phyloP scores from a whole-genome alignment of 1,140 invertebrate species.

The Aphidius gifuensis region DNA sequence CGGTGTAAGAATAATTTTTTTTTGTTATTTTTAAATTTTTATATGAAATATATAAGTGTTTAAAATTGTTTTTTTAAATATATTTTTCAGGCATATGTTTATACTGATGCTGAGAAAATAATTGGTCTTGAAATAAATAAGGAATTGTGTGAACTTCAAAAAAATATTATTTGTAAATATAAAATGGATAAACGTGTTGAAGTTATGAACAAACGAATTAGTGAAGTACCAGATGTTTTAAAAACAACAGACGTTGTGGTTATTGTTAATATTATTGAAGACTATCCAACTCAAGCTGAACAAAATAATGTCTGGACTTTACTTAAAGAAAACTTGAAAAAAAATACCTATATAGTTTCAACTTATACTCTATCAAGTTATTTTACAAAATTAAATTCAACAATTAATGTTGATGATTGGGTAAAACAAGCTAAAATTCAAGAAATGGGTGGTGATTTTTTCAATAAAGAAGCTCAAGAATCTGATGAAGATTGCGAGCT shows the following conservation, averaged over 20 bases:
- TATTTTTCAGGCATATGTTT: slow-evolving; percentile 61
- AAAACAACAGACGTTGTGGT: slow-evolving; percentile 60
- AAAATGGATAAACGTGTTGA: slow-evolving; percentile 58
- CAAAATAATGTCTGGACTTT: slow-evolving; percentile 63
- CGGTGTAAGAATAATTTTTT: slow-evolving; percentile 56
- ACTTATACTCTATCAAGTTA: slow-evolving; percentile 59
- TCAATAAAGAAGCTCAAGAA: slow-evolving; percentile 17
- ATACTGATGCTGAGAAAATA: slow-evolving; percentile 60
- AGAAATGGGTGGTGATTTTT: slow-evolving; percentile 9
- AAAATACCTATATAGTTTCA: slow-evolving; percentile 59
- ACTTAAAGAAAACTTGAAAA: slow-evolving; percentile 57
- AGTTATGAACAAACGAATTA: slow-evolving; percentile 60
- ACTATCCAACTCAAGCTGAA: slow-evolving; percentile 58
- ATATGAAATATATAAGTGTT: background rate
- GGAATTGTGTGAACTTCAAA: slow-evolving; percentile 64
- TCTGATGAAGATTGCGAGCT: slow-evolving; percentile 29
- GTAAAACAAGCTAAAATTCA: slow-evolving; percentile 43
- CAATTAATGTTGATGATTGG: slow-evolving; percentile 56
- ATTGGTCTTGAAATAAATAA: slow-evolving; percentile 71
- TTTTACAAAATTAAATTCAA: slow-evolving; percentile 54
- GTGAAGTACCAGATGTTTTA: slow-evolving; percentile 57
- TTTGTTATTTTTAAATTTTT: background rate
- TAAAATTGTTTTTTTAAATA: slow-evolving; percentile 1
- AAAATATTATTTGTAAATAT: slow-evolving; percentile 57
- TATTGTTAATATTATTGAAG: slow-evolving; percentile 66